These are phyloP conservation scores for Drosophila lacicola DNA, from an alignment of 2,888 invertebrate genomes.

Conservation along the genomic window DNA sequence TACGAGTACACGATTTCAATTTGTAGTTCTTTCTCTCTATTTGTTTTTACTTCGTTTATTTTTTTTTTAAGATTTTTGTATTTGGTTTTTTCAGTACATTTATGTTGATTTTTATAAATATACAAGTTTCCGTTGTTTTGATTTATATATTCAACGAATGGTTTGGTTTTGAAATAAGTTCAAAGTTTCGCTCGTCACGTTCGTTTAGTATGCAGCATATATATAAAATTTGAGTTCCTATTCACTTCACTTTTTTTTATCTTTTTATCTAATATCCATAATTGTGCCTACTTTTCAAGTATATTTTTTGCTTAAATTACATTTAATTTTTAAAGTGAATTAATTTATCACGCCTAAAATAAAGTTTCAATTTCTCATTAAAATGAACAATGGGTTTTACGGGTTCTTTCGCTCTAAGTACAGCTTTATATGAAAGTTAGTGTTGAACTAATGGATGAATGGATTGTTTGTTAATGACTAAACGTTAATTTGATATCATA, in stretches of 20 bases:
- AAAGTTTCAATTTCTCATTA: constrained; percentile 11
- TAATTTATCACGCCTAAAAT: constrained; percentile 68
- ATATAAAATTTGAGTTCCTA: constrained; percentile 45
- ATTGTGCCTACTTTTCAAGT: constrained; percentile 72
- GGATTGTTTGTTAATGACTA: constrained; percentile 31
- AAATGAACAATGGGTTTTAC: constrained; percentile 27
- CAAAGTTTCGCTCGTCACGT: constrained; percentile 1
- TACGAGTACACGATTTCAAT: constrained; percentile 49
- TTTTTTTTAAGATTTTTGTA: not conserved
- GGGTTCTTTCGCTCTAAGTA: constrained; percentile 1
- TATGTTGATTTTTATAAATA: constrained; percentile 41
- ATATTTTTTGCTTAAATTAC: constrained; percentile 43
- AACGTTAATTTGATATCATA: constrained; percentile 25
- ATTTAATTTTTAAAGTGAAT: constrained; percentile 47
- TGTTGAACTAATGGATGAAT: constrained; percentile 30
- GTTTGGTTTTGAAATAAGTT: constrained; percentile 22
- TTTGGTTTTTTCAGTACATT: constrained; percentile 32
- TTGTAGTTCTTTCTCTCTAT: constrained; percentile 20
- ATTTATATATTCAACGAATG: constrained; percentile 21
- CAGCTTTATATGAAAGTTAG: constrained; percentile 9
- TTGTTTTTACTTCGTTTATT: constrained; percentile 27
- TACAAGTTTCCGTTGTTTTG: constrained; percentile 40
- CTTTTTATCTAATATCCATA: constrained; percentile 45
- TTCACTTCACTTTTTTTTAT: constrained; percentile 14
- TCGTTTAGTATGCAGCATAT: constrained; percentile 6